Base-by-base conservation (phyloP, 2,888 invertebrate genomes). In the Megastigmus dorsalis region DNA sequence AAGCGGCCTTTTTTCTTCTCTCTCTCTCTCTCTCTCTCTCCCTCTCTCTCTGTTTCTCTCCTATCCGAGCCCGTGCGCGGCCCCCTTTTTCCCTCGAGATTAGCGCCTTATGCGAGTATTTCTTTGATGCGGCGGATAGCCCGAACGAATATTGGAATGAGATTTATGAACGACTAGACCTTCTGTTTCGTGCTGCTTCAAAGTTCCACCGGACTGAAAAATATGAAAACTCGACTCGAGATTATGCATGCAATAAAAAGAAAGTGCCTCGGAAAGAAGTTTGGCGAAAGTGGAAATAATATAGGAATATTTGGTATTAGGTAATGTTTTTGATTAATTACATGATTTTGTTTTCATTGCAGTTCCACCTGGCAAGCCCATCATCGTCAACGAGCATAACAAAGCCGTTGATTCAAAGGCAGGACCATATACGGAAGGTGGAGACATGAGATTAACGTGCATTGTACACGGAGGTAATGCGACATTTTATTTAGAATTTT, bases 401-500 rank as follows among this genome's bases (percentile, higher is more conserved):
- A 91, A 91, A 81, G 90, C 92, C 82, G 90, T 94, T 0, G 85
- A 90, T 1, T 90, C 90, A 0, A 88, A 91, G 0, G 93, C 94
- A 1, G 94, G 94, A 1, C 94, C 94, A 0, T 94, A 94, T 84
- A 89, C 92, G 80, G 94, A 94, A 88, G 93, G 93, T 43, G 91
- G 92, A 20, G 91, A 92, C 80, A 90, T 94, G 88, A 92, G 91
- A 83, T 90, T 95, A 69, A 93, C 92, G 81, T 95, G 95, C 88
- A 91, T 93, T 87, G 94, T 94, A 83, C 91, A 91, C 82, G 94
- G 94, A 90, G 95, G 95, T 94, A 90, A 91, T 91, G n/a, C n/a
- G n/a, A n/a, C n/a, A n/a, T n/a, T n/a, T n/a, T n/a, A n/a, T n/a
- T n/a, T n/a, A n/a, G n/a, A n/a, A n/a, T n/a, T n/a, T n/a, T n/a